Conservation (phyloP, 2,113 vertebrate genomes). For the Jacana jacana region DNA sequence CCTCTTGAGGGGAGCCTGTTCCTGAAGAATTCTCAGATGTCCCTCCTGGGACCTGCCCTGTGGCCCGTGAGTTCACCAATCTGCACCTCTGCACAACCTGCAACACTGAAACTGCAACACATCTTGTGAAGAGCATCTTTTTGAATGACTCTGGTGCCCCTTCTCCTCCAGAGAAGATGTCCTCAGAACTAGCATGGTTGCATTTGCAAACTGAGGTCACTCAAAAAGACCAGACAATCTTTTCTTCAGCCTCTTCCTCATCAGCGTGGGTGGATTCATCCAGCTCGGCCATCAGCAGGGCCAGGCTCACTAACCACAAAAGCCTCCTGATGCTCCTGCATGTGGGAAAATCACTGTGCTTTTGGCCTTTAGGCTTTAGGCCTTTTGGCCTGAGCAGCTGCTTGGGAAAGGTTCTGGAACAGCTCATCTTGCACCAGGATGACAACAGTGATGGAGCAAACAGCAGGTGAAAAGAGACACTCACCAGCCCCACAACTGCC, state of each 20-base stretch:
- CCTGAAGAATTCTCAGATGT: background rate
- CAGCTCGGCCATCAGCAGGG: background rate
- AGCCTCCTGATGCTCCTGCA: background rate
- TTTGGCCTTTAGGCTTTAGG: background rate
- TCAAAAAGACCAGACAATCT: background rate
- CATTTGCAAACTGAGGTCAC: background rate
- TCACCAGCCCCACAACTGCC: background rate
- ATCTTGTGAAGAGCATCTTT: background rate
- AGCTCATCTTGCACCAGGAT: background rate
- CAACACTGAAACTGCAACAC: rapidly evolving
- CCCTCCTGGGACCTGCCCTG: background rate
- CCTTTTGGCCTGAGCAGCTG: background rate
- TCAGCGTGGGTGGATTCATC: background rate
- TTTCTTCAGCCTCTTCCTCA: background rate
- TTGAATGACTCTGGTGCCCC: background rate
- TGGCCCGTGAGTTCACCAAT: background rate
- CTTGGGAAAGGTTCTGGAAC: background rate
- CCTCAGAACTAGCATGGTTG: background rate
- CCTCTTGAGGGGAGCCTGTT: background rate
- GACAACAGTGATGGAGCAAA: background rate
- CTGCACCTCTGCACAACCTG: background rate
- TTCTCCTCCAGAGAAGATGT: rapidly evolving
- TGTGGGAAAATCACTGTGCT: background rate
- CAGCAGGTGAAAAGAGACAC: background rate
- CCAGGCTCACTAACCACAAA: background rate